Conservation (phyloP, 2,888 invertebrate genomes). For the Apamea crenata region DNA sequence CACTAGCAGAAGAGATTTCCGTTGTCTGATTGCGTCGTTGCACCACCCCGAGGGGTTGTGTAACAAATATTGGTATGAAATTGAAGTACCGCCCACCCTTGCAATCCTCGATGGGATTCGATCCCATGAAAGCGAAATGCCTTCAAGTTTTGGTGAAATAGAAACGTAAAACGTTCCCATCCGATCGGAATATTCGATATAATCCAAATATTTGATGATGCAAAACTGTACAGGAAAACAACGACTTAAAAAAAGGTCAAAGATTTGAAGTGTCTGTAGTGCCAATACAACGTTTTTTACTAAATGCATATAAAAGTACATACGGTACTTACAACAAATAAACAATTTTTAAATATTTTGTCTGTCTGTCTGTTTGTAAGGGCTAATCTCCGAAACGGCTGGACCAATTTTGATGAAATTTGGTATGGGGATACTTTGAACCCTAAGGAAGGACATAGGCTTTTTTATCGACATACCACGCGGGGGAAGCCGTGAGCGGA, state of each 20-base stretch:
- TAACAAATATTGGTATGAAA: conserved; percentile 82
- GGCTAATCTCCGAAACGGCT: background rate
- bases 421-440: background rate
- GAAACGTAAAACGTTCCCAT: conserved; percentile 42
- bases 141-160: conserved; percentile 30
- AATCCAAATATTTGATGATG: conserved; percentile 23
- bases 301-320: background rate
- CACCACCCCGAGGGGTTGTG: conserved; percentile 64
- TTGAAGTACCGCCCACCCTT: conserved; percentile 73
- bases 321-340: background rate
- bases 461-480: background rate
- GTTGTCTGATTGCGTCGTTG: conserved; percentile 55
- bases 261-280: background rate
- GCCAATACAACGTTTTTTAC: too few species aligned
- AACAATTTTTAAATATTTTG: background rate
- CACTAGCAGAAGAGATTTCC: conserved; percentile 49
- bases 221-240: background rate
- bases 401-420: background rate
- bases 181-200: conserved; percentile 27
- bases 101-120: conserved; percentile 65
- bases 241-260: background rate
- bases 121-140: conserved; percentile 61
- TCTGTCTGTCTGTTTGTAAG: background rate
- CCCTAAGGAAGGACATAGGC: background rate
- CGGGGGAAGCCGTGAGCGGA: background rate